phyloP scores from a whole-genome alignment of 2,113 vertebrate species.

The Phrynosoma blainvillii region DNA sequence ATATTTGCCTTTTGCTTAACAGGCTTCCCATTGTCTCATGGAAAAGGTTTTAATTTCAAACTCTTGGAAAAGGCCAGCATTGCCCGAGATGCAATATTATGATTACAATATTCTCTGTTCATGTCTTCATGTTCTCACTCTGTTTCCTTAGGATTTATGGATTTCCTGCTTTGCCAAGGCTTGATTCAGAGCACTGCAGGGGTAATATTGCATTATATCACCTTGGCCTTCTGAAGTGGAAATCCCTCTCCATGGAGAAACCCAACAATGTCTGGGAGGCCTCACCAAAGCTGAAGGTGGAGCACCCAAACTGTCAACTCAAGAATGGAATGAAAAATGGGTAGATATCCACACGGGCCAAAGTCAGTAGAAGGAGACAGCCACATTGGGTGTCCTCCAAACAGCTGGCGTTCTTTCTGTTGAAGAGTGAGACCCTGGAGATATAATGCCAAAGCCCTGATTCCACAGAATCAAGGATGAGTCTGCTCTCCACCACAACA shows the following conservation, averaged over 20 bases:
- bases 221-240: neutral
- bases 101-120: conserved; percentile 46
- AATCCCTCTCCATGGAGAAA: neutral
- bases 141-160: conserved; percentile 46
- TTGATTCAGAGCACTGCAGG: neutral
- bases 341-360: neutral
- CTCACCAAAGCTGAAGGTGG: neutral
- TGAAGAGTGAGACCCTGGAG: neutral
- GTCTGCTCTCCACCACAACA: neutral
- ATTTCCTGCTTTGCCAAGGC: conserved; percentile 7
- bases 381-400: too few relatives aligned
- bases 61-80: neutral
- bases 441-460: too few relatives aligned
- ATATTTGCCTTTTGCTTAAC: conserved; percentile 33
- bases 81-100: conserved; percentile 35
- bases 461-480: neutral
- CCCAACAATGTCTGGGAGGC: neutral
- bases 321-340: too few relatives aligned
- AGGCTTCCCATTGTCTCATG: conserved; percentile 18
- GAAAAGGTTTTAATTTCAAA: neutral
- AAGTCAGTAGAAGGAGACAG: neutral
- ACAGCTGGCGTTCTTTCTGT: neutral
- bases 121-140: neutral
- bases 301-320: too few relatives aligned
- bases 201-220: neutral